Base-by-base conservation (phyloP, 2,888 invertebrate genomes). In the Hymenopus coronatus region DNA sequence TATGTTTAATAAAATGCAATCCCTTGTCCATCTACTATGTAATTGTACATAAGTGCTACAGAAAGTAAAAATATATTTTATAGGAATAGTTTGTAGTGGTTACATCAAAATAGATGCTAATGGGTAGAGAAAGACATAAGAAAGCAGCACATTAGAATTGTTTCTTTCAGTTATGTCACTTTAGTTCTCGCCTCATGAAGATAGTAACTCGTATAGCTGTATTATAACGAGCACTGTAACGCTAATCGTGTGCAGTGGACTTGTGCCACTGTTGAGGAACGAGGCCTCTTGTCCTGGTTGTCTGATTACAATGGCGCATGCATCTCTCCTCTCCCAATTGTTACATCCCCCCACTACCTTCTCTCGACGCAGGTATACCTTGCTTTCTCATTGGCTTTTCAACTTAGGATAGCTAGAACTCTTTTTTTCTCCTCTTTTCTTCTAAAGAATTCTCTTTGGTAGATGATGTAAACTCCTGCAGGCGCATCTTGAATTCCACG, bases 381-480 rank as follows among this genome's bases (percentile, higher is more conserved):
- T 85, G 85, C 85, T 85, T 84, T 85, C 85, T 85, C 85, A 85
- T 85, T 85, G 85, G 85, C 46, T 46, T 85, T 46, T 46, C 85
- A 85, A 46, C 85, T 46, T 85, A 46, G 40, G 54, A 85, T n/a
- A 28, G 28, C n/a, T 54, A 85, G 85, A 85, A 46, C 27, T 46
- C 25, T n/a, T 40, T 84, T 84, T 84, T 40, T 46, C 20, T 40
- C 40, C 14, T 85, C 27, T 85, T 85, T 54, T 46, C 85, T 85
- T n/a, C 54, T 70, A 70, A 15, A 70, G 54, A 70, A 70, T 12
- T 40, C 54, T 70, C 54, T 70, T 46, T 46, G 85, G 85, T 46
- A 30, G 20, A 33, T 84, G 84, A 84, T 84, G 85, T 85, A 46
- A 85, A 40, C 40, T 85, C n/a, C 85, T 15, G 85, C 27, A 40